Evolutionary conservation across 2,797 vertebrate species (phyloP), one percentile per base, ranked within the genome.

Genomic region (Zalophus californianus): DNA sequence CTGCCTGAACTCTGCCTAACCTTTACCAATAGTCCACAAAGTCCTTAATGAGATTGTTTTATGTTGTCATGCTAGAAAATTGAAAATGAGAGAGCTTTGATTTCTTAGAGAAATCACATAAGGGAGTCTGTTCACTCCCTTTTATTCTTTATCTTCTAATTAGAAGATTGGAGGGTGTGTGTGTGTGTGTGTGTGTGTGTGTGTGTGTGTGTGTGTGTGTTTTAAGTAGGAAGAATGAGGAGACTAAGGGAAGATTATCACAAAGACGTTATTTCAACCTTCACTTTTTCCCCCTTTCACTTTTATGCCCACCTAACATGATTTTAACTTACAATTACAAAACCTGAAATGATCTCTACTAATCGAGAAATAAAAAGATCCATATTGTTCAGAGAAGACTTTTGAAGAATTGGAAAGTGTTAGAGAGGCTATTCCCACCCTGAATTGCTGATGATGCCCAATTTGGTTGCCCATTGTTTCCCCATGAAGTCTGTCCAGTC

Each of bases 51-150:
- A 97, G 97, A 96, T 89, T 96, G 88, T 96, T 96, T 98, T 93
- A 97, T 96, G 93, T 96, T 97, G 84, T 83, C 50, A n/a, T 60
- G 72, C 35, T 86, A 78, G 91, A 90, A 98, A 96, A 94, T 90
- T 96, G 92, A 97, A 98, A 97, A 93, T 93, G 89, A 94, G 97
- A 94, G 75, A 80, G 91, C 87, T 98, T 96, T 98, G 95, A 97
- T 97, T 98, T 98, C 90, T 94, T 89, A 54, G 38, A 88, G 66
- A 72, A 96, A 96, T 94, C 86, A 90, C 82, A 97, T 77, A 80
- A 82, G 77, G 88, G 92, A 95, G 72, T 85, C 93, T 85, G 9
- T 52, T 35, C 4, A 4, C 27, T 96, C 52, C 38, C n/a, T 93
- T 96, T 94, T 72, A 90, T 90, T 87, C 62, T 94, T 94, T 82